Percentiles rank a stretch among this genome's conserved stretches.
Evolutionary conservation across 2,113 vertebrate species (phyloP).

Genomic region (Himantopus leucocephalus): DNA sequence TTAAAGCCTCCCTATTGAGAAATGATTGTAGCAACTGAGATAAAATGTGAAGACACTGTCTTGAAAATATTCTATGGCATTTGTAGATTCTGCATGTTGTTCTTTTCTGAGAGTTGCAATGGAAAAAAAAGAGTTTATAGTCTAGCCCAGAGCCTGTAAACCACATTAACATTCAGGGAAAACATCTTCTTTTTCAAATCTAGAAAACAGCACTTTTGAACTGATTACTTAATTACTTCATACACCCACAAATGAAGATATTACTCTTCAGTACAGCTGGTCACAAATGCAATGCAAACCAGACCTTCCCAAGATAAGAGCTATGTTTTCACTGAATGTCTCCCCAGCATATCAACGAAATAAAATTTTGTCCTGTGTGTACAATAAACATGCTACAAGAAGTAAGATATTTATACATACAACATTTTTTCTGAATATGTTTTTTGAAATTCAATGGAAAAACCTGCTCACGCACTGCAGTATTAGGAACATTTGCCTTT

Average conservation of each 20-base stretch:
- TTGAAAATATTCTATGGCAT: neutral
- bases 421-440: neutral
- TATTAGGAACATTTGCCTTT: neutral
- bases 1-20: neutral
- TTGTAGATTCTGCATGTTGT: neutral
- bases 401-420: neutral
- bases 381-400: neutral
- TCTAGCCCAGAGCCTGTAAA: constrained; percentile 13
- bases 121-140: neutral
- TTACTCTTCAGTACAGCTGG: constrained; percentile 34
- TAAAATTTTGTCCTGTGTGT: neutral
- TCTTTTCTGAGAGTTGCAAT: neutral
- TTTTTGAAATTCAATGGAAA: neutral
- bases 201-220: constrained; percentile 50
- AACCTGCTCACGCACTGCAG: neutral
- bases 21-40: neutral
- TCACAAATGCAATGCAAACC: constrained; percentile 10
- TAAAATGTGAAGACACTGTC: neutral
- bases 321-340: neutral
- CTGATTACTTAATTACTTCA: constrained; percentile 61
- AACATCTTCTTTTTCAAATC: constrained; percentile 24
- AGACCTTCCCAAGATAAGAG: neutral
- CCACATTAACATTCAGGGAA: constrained; percentile 33
- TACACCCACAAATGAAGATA: constrained; percentile 40
- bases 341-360: neutral